These are phyloP conservation scores for Melanerpes formicivorus DNA, from an alignment of 2,113 vertebrate species.

Conservation along the genomic window DNA sequence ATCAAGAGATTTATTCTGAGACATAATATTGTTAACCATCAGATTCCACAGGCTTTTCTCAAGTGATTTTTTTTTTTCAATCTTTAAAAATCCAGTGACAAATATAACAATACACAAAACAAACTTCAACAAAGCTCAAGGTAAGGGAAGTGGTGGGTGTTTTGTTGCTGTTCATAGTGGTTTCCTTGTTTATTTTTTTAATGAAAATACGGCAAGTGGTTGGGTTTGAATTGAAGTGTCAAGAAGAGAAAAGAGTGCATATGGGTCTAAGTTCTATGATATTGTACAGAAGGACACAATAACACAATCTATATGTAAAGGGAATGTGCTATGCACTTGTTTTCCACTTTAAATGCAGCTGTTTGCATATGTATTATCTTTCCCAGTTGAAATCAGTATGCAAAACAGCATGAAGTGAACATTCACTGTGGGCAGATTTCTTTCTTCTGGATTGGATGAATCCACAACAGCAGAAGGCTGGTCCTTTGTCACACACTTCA, in stretches of 20 bases:
- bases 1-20: not conserved
- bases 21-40: not conserved
- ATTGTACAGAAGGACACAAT: not conserved
- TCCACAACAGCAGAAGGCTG: not conserved
- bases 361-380: not conserved
- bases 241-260: not conserved
- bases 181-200: not conserved
- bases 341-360: constrained; percentile 33
- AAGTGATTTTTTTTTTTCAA: not conserved
- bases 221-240: not conserved
- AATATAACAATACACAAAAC: not conserved
- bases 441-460: not conserved
- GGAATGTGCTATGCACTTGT: not conserved
- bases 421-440: not conserved
- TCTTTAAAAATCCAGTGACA: not conserved
- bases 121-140: not conserved
- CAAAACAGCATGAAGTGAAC: constrained; percentile 5
- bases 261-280: not conserved
- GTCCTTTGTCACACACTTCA: not conserved
- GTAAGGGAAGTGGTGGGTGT: not conserved
- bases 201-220: not conserved
- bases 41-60: not conserved
- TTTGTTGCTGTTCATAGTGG: not conserved
- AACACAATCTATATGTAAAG: not conserved
- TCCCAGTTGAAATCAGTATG: not conserved